phyloP scores from a whole-genome alignment of 2,113 vertebrate genomes.

The Pseudopipra pipra region DNA sequence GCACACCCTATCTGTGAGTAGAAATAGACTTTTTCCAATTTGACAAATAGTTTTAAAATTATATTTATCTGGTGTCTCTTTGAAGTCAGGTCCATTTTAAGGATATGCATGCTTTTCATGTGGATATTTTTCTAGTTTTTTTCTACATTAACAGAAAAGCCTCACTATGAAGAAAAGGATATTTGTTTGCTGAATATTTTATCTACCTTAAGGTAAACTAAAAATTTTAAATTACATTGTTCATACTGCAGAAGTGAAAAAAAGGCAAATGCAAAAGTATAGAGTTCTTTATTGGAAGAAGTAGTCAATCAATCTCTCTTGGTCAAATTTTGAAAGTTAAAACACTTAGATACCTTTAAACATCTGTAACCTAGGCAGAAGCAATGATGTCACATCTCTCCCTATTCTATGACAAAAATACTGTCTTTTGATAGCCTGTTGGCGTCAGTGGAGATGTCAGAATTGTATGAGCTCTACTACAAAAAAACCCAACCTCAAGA shows the following conservation, averaged over 20 bases:
- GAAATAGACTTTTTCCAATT: neutral
- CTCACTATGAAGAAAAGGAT: neutral
- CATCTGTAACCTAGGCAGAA: neutral
- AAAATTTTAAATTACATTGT: neutral
- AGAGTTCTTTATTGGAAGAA: neutral
- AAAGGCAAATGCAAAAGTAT: neutral
- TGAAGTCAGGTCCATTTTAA: neutral
- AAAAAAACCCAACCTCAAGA: constrained; percentile 10
- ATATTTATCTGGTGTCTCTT: neutral
- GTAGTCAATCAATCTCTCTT: neutral
- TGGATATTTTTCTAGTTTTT: neutral
- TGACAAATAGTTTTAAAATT: neutral
- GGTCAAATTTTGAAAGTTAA: neutral
- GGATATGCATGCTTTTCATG: neutral
- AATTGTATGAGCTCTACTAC: neutral
- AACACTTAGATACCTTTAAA: neutral
- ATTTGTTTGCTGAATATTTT: neutral
- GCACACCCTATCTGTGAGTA: neutral
- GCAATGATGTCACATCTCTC: neutral
- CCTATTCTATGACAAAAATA: neutral
- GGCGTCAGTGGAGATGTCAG: neutral
- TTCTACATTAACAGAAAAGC: neutral
- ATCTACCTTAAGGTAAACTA: neutral
- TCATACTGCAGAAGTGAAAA: neutral
- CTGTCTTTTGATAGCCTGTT: neutral